These are phyloP conservation scores for Phymatocera aterrima DNA, from an alignment of 2,888 invertebrate species.

Conservation along the genomic window DNA sequence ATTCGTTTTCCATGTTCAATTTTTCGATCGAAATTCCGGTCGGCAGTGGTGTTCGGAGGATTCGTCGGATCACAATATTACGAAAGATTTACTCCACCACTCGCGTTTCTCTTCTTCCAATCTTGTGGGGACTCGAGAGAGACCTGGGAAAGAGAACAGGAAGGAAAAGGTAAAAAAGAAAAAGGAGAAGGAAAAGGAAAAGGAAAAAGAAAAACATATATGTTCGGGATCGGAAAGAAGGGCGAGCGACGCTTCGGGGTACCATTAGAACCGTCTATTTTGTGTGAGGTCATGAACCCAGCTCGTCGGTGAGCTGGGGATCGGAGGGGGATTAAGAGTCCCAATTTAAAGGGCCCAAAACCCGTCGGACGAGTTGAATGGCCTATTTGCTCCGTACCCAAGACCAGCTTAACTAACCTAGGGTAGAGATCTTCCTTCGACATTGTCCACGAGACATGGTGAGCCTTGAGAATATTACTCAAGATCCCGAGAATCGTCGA, in stretches of 20 bases:
- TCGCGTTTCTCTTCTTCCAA: not conserved
- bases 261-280: conserved; percentile 44
- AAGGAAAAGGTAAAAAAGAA: not conserved
- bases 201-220: not conserved
- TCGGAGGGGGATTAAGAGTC: conserved; percentile 25
- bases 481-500: not conserved
- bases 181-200: not conserved
- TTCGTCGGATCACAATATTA: conserved; percentile 24
- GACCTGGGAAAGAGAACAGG: not conserved
- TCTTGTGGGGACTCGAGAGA: not conserved
- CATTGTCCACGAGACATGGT: not conserved
- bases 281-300: conserved; percentile 48
- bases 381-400: conserved; percentile 44
- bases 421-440: conserved; percentile 24
- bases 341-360: conserved; percentile 48
- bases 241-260: conserved; percentile 37
- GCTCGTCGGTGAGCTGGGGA: not conserved
- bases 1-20: too few species aligned
- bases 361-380: conserved; percentile 47
- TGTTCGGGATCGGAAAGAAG: too few species aligned
- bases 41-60: conserved; percentile 1
- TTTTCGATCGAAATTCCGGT: not conserved
- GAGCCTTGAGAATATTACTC: not conserved
- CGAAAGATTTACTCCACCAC: conserved; percentile 8
- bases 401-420: conserved; percentile 45